Base-by-base conservation (phyloP, 2,797 vertebrate genomes). In the Apogon hyalosoma region DNA sequence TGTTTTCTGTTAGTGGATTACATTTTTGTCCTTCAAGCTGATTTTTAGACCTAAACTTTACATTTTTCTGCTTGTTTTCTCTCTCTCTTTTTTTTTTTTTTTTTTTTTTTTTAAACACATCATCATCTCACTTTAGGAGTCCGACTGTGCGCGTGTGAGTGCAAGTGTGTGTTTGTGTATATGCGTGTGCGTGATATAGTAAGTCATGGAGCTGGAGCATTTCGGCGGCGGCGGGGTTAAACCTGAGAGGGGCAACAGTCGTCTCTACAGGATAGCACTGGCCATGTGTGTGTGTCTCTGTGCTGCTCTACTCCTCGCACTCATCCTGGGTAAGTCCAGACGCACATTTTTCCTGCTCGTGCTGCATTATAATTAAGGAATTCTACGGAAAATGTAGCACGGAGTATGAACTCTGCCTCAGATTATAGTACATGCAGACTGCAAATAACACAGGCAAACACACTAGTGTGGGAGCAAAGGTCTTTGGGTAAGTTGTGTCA, bases 251-350 rank as follows among this genome's bases (percentile, higher is more conserved):
- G 76, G 80, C 67, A 82, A 62, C 63, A 76, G 45, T 19, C 95
- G 90, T 74, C 86, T 92, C 75, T 94, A 93, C 16, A 94, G 89
- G 80, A 91, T 95, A 0, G 94, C 94, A 14, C 93, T 99, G 63
- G 94, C 84, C 2, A 70, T 95, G 74, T 95, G 95, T 36, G 91
- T 66, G 86, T 94, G 88, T 88, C 84, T 79, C 39, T 94, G 90
- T 31, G 85, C 84, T 3, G 86, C 80, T 75, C 86, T 90, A 74
- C 87, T 91, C 70, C 80, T 91, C 13, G 84, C 85, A 63, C 84
- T 93, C 78, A 92, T 95, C 86, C 83, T 94, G 71, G 94, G 95
- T 94, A 77, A 94, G 93, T 90, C 45, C 63, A 73, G 62, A 69
- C 45, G 62, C 66, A 70, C 61, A 73, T 72, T 66, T 43, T 74